Base-by-base conservation (phyloP, 2,797 vertebrate genomes). In the Acanthurus leucopareius region DNA sequence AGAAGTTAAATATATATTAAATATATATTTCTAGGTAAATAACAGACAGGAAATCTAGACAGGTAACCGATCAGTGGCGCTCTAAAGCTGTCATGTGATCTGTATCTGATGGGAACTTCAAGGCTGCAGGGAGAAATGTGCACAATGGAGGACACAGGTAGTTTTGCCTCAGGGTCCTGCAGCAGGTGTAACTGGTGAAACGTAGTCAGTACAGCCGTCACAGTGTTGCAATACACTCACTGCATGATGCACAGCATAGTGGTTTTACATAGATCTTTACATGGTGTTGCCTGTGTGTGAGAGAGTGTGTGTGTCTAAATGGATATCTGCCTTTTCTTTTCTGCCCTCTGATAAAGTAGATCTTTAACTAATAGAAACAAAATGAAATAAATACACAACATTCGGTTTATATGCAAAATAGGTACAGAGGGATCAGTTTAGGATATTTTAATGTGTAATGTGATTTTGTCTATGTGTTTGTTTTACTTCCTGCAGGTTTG, bases 211-310 rank as follows among this genome's bases (percentile, higher is more conserved):
- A 22, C 22, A 44, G 40, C 38, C 64, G 32, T 28, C 57, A 59
- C 3, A 15, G 65, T 44, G 44, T 28, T 57, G 62, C 4, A 25
- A 6, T 5, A 47, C 22, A 16, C 54, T 28, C 60, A 60, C 28
- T 28, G 49, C 9, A 5, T 0, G 1, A 45, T 42, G 10, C 3
- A 35, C 19, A 22, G 51, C 52, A 40, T 0, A 45, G 28, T 59
- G n/a, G 17, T 44, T 67, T 73, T 73, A 48, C 59, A 65, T 69
- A 45, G 47, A 48, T 47, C n/a, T n/a, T 19, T 42, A 19, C 52
- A 42, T 52, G 1, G 10, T 62, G 22, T 14, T 2, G 28, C 4
- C 3, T 49, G 16, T 48, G 28, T 11, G 32, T 35, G 48, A 19
- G 48, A 8, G 48, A 17, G 47, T 47, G 45, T 47, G 45, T 47